phyloP scores from a whole-genome alignment of 1,140 invertebrate species.

The Marisa cornuarietis region DNA sequence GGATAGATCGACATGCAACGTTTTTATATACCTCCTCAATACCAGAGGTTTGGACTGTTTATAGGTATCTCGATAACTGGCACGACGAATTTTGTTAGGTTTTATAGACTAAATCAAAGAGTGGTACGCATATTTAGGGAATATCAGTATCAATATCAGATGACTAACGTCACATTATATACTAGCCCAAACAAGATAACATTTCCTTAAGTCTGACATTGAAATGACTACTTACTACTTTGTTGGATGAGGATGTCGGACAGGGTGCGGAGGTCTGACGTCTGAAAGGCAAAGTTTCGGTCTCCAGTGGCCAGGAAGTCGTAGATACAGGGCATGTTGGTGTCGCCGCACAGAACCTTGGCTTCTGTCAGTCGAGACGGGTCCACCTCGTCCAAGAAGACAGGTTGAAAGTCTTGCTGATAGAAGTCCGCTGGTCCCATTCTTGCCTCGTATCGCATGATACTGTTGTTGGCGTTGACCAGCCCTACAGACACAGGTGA shows the following conservation, averaged over 20 bases:
- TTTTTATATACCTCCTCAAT: too few relatives aligned
- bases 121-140: too few relatives aligned
- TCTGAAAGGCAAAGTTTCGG: constrained; percentile 27
- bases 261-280: not conserved
- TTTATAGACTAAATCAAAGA: too few relatives aligned
- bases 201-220: too few relatives aligned
- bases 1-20: too few relatives aligned
- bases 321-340: constrained; percentile 35
- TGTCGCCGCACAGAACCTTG: constrained; percentile 22
- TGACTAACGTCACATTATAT: too few relatives aligned
- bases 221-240: not conserved
- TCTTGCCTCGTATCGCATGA: constrained; percentile 31
- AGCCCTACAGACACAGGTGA: constrained; percentile 7
- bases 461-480: constrained; percentile 21
- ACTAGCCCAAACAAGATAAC: too few relatives aligned
- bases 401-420: constrained; percentile 31
- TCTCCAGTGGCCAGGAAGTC: constrained; percentile 39
- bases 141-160: too few relatives aligned
- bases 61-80: too few relatives aligned
- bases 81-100: too few relatives aligned
- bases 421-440: constrained; percentile 24
- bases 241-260: not conserved
- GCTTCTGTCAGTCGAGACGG: constrained; percentile 10
- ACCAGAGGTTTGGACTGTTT: too few relatives aligned
- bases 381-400: constrained; percentile 35